A percentile compares a stretch with the other conserved stretches of the same genome.
phyloP scores from a whole-genome alignment of 1,140 invertebrate genomes.

The Rhopalosiphum padi region DNA sequence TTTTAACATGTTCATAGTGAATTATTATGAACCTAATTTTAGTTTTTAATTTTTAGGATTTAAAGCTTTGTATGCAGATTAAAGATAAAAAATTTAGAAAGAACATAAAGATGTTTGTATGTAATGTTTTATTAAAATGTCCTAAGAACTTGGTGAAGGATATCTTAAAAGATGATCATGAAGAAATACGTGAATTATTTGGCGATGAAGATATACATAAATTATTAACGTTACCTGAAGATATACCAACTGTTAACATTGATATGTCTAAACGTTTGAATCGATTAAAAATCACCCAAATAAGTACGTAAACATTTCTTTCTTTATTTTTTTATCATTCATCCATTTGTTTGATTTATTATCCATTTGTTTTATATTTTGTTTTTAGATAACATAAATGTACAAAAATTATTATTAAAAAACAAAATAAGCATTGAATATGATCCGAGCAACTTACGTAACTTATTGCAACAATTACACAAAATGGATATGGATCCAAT shows the following conservation, averaged over 20 bases:
- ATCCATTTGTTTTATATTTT: neutral
- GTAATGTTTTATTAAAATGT: conserved; percentile 50
- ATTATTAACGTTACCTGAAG: conserved; percentile 26
- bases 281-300: conserved; percentile 14
- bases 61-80: conserved; percentile 28
- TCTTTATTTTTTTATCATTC: neutral
- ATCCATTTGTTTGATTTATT: neutral
- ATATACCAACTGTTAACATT: conserved; percentile 30
- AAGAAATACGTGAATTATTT: conserved; percentile 31
- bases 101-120: conserved; percentile 47
- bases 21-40: neutral
- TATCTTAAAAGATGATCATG: conserved; percentile 39
- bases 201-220: conserved; percentile 30
- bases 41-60: conserved; percentile 29
- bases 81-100: conserved; percentile 50
- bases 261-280: conserved; percentile 49
- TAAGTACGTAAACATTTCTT: neutral
- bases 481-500: conserved; percentile 38
- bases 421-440: conserved; percentile 39
- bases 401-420: conserved; percentile 45
- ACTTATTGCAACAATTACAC: conserved; percentile 42
- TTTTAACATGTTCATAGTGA: too few relatives aligned
- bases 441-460: conserved; percentile 16
- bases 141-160: conserved; percentile 43
- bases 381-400: conserved; percentile 22